Conservation (phyloP, 2,797 vertebrate species). For the Chromobotia macracanthus region DNA sequence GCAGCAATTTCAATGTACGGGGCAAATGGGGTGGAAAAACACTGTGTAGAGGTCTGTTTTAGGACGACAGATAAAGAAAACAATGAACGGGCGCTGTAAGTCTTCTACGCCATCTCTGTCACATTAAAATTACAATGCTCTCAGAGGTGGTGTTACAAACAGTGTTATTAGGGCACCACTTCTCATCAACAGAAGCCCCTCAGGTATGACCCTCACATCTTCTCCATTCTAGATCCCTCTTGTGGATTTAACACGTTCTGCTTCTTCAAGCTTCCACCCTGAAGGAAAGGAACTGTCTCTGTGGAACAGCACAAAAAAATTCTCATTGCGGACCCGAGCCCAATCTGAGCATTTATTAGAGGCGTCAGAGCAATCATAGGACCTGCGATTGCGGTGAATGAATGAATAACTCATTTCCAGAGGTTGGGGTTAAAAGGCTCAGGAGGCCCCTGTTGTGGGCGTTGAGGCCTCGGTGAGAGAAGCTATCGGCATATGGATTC, state of each 20-base stretch:
- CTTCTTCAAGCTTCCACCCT: slow-evolving; percentile 40
- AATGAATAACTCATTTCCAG: slow-evolving; percentile 51
- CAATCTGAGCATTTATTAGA: slow-evolving; percentile 48
- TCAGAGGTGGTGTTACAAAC: slow-evolving; percentile 35
- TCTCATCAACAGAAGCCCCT: slow-evolving; percentile 45
- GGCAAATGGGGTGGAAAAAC: slow-evolving; percentile 41
- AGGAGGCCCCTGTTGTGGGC: slow-evolving; percentile 31
- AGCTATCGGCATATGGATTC: slow-evolving; percentile 48
- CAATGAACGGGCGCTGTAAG: slow-evolving; percentile 25
- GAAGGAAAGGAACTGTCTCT: slow-evolving; percentile 32
- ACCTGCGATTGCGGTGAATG: slow-evolving; percentile 20
- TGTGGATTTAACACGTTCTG: slow-evolving; percentile 45
- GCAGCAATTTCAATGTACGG: slow-evolving; percentile 6
- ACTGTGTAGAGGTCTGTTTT: not conserved
- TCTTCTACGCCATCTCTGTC: not conserved
- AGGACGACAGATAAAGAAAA: slow-evolving; percentile 33
- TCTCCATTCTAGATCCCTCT: slow-evolving; percentile 27
- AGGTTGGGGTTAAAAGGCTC: slow-evolving; percentile 44
- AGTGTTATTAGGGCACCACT: slow-evolving; percentile 31
- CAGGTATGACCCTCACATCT: slow-evolving; percentile 42
- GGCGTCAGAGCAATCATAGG: slow-evolving; percentile 46
- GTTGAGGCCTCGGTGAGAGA: slow-evolving; percentile 6
- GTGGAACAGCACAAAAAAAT: slow-evolving; percentile 37
- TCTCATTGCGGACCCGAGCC: slow-evolving; percentile 42
- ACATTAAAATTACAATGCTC: slow-evolving; percentile 24